phyloP scores from a whole-genome alignment of 2,888 invertebrate genomes.

The Calephelis perditalis region DNA sequence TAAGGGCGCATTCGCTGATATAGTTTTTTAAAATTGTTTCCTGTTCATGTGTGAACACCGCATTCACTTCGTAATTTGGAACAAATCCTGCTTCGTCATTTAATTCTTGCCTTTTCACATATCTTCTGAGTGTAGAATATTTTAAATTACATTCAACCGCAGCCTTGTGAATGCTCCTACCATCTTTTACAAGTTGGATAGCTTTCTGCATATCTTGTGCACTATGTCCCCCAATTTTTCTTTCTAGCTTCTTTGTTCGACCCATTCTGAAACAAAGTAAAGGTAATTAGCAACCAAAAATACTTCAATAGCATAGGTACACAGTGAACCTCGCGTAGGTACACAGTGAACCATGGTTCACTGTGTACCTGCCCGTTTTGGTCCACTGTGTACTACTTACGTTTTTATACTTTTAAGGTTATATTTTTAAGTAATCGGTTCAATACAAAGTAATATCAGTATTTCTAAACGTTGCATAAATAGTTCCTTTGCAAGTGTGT shows the following conservation, averaged over 20 bases:
- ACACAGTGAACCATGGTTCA: constrained; percentile 6
- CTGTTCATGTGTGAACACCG: too few relatives aligned
- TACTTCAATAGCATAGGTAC: background rate
- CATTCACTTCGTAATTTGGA: too few relatives aligned
- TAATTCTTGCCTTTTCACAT: too few relatives aligned
- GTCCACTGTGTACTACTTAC: background rate
- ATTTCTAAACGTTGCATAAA: background rate
- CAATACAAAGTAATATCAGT: background rate
- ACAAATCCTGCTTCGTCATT: too few relatives aligned
- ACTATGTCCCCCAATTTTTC: background rate
- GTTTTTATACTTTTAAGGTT: background rate
- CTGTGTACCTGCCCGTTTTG: background rate
- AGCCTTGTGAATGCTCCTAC: too few relatives aligned
- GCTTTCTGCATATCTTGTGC: too few relatives aligned
- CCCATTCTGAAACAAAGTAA: background rate
- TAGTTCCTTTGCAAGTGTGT: background rate
- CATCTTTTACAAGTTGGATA: too few relatives aligned
- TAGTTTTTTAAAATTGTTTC: too few relatives aligned
- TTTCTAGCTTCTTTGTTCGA: background rate
- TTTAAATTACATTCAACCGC: too few relatives aligned
- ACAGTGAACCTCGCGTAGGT: background rate
- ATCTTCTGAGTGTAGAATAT: too few relatives aligned
- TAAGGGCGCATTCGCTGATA: background rate
- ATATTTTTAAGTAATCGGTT: background rate
- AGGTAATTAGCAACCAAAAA: background rate